Evolutionary conservation across 2,113 vertebrate species (phyloP), one percentile per base, ranked within the genome.

Genomic region (Oophaga pumilio): DNA sequence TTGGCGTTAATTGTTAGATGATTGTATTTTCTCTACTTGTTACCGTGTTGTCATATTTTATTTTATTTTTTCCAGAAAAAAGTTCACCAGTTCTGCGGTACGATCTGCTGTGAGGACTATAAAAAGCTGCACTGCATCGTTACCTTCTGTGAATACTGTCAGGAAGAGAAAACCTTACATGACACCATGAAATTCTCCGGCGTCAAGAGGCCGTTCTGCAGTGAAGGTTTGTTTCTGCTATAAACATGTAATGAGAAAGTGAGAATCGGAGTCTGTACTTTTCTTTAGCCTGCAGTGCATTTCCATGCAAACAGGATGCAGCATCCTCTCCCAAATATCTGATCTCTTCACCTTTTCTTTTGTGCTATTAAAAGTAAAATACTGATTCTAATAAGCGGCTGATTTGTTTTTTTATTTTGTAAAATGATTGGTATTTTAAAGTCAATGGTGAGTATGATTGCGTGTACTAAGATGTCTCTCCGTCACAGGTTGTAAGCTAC

Each of bases 121-220:
- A 99, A 99, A 95, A 99, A 99, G 91, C 95, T 99, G 50, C 97
- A 99, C 89, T 99, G 98, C 92, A 98, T 99, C 87, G 97, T 99
- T 91, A 98, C 97, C 0, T 97, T 97, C 93, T 99, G 98, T 83
- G 97, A 99, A 94, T 97, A 97, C 92, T 99, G 98, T 91, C 98
- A 99, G 90, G 98, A 99, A 91, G 98, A 99, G 92, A 99, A 98
- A 94, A 99, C 97, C 0, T 95, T 99, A 66, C 97, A 99, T 11
- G 97, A 99, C 92, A 97, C 95, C 9, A 96, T 97, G 91, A 97
- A 97, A 93, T 98, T 99, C 94, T 99, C 98, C 66, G 98, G 98
- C n/a, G 95, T 99, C 91, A 99, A 97, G 93, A 97, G 94, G 89
- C 97, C 98, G 22, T 99, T 99, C 93, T 99, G 98, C 93, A 99